phyloP scores from a whole-genome alignment of 30 jellyfish, hydroid and myxozoan species.

The Turritopsis dohrnii region DNA sequence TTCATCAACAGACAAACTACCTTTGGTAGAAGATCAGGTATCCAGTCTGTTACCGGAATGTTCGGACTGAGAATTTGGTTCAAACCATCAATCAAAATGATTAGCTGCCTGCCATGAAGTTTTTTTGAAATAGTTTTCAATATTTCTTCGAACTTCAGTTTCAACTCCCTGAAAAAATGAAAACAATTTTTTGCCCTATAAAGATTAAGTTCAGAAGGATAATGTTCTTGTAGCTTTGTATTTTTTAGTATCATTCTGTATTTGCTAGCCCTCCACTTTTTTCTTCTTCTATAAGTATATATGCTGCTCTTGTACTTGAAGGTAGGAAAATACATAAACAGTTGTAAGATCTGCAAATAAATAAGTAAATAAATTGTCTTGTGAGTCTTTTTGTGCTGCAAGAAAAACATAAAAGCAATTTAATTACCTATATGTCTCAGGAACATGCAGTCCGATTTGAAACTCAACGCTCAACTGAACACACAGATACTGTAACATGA shows the following conservation, averaged over 20 bases:
- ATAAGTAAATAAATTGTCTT: too few relatives aligned
- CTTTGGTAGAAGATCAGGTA: slow-evolving; percentile 87
- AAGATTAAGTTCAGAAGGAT: too few relatives aligned
- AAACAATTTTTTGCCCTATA: too few relatives aligned
- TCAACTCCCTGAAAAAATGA: slow-evolving; percentile 42
- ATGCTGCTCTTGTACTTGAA: too few relatives aligned
- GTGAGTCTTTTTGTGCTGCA: too few relatives aligned
- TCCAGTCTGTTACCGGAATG: slow-evolving; percentile 52
- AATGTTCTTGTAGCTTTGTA: too few relatives aligned
- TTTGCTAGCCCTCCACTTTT: too few relatives aligned
- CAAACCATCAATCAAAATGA: slow-evolving; percentile 80
- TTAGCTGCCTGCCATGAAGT: slow-evolving; percentile 6
- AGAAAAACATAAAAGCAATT: too few relatives aligned
- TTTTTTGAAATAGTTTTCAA: slow-evolving; percentile 20
- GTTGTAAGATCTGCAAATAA: too few relatives aligned
- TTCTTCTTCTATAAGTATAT: too few relatives aligned
- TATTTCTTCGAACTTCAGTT: slow-evolving; percentile 5
- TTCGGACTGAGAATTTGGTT: slow-evolving; percentile 39
- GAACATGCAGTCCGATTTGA: background rate
- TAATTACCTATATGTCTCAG: background rate
- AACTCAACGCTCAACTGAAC: background rate
- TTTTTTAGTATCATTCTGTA: too few relatives aligned
- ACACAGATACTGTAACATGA: background rate
- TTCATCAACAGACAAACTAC: slow-evolving; percentile 35
- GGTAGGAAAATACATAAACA: too few relatives aligned